Evolutionary conservation across 2,797 vertebrate genomes (phyloP).

Genomic region (Notamacropus eugenii): DNA sequence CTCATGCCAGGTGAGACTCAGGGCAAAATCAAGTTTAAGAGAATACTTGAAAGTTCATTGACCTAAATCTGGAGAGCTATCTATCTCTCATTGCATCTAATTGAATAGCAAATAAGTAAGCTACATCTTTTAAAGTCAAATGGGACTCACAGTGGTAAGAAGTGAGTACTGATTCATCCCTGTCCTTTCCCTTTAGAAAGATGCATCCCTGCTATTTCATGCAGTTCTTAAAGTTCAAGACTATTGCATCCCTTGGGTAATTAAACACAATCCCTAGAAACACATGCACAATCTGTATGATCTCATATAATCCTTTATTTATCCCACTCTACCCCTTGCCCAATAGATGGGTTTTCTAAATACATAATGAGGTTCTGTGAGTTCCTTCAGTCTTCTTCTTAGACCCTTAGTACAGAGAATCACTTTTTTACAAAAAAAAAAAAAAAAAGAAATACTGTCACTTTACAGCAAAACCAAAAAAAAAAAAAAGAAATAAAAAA

Average conservation of each 20-base stretch:
- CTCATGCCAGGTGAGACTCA: slow-evolving; percentile 42
- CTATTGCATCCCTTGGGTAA: neutral
- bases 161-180: neutral
- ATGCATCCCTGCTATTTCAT: neutral
- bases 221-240: neutral
- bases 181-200: slow-evolving; percentile 1
- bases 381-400: neutral
- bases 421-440: slow-evolving; percentile 10
- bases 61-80: slow-evolving; percentile 13
- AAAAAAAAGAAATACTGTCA: neutral
- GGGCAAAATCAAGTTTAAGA: slow-evolving; percentile 42
- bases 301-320: neutral
- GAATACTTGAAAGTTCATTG: slow-evolving; percentile 22
- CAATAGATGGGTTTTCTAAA: neutral
- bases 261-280: neutral
- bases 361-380: neutral
- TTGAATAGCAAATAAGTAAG: slow-evolving; percentile 9
- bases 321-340: neutral
- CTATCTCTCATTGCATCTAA: neutral
- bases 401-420: neutral
- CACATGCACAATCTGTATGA: neutral
- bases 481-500: neutral
- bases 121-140: slow-evolving; percentile 14
- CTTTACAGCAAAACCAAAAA: slow-evolving; percentile 48
- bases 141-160: neutral